Evolutionary conservation across 2,888 invertebrate genomes (phyloP).

Genomic region (Coleophora deauratella): DNA sequence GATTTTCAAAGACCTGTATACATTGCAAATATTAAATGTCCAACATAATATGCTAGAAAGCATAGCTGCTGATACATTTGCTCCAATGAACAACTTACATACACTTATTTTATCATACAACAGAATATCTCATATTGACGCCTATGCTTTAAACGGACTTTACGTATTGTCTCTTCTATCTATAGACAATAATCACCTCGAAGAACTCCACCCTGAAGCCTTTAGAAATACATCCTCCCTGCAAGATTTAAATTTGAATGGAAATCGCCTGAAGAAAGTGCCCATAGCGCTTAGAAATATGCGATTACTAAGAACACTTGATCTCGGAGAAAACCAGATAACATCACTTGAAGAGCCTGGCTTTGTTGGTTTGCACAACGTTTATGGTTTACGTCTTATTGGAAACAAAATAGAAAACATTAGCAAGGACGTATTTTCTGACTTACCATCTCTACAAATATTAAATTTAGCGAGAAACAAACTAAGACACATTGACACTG

Average conservation of each 20-base stretch:
- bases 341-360: slow-evolving; percentile 85
- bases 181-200: slow-evolving; percentile 88
- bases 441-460: slow-evolving; percentile 87
- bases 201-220: slow-evolving; percentile 89
- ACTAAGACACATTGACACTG: slow-evolving; percentile 83
- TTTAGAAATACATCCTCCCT: slow-evolving; percentile 93
- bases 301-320: slow-evolving; percentile 88
- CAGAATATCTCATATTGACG: slow-evolving; percentile 87
- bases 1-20: slow-evolving; percentile 89
- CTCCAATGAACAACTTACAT: slow-evolving; percentile 93
- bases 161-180: slow-evolving; percentile 89
- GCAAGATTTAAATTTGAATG: slow-evolving; percentile 92
- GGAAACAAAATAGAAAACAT: slow-evolving; percentile 90
- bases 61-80: slow-evolving; percentile 90
- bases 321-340: slow-evolving; percentile 93
- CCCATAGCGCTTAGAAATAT: slow-evolving; percentile 89
- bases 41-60: slow-evolving; percentile 88
- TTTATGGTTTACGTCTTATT: slow-evolving; percentile 91
- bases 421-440: slow-evolving; percentile 84
- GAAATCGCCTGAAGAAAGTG: slow-evolving; percentile 86
- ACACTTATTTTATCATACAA: slow-evolving; percentile 90
- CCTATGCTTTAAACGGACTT: slow-evolving; percentile 89
- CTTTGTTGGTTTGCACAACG: slow-evolving; percentile 87
- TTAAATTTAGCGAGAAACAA: slow-evolving; percentile 91
- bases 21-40: slow-evolving; percentile 88